phyloP scores from a whole-genome alignment of 1,140 invertebrate genomes.

The Hyphantria cunea region DNA sequence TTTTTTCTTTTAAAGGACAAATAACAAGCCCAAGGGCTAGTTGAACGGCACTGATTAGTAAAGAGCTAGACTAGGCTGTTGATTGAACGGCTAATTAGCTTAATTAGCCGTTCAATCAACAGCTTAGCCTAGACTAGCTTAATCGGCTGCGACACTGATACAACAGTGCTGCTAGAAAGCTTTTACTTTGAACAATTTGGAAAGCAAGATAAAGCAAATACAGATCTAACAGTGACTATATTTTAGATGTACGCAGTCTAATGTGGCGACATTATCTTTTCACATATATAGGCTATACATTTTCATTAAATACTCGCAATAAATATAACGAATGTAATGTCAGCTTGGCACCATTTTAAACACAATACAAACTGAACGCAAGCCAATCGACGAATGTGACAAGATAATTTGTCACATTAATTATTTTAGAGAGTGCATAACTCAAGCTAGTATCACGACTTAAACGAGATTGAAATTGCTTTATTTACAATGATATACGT shows the following conservation, averaged over 20 bases:
- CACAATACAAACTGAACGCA: conserved; percentile 22
- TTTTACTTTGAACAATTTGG: too few species aligned
- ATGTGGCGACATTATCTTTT: conserved; percentile 37
- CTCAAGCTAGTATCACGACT: conserved; percentile 41
- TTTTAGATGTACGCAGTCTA: conserved; percentile 29
- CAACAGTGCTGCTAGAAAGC: too few species aligned
- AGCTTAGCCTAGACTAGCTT: too few species aligned
- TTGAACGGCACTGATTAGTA: too few species aligned
- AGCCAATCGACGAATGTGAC: conserved; percentile 21
- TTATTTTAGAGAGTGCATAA: conserved; percentile 39
- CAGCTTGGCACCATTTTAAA: conserved; percentile 32
- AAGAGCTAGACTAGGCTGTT: too few species aligned
- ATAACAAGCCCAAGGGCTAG: too few species aligned
- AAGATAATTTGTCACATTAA: conserved; percentile 26
- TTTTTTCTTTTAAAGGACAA: too few species aligned
- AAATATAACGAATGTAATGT: conserved; percentile 16
- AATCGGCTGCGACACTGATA: too few species aligned
- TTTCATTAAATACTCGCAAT: conserved; percentile 15
- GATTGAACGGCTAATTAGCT: too few species aligned
- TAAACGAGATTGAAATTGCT: conserved; percentile 6
- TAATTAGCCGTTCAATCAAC: too few species aligned
- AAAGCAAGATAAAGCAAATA: too few species aligned
- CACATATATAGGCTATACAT: conserved; percentile 27
- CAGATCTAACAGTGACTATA: conserved; percentile 23
- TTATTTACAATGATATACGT: conserved; percentile 13